Evolutionary conservation across 1,140 invertebrate species (phyloP).

Genomic region (Drosophila littoralis): DNA sequence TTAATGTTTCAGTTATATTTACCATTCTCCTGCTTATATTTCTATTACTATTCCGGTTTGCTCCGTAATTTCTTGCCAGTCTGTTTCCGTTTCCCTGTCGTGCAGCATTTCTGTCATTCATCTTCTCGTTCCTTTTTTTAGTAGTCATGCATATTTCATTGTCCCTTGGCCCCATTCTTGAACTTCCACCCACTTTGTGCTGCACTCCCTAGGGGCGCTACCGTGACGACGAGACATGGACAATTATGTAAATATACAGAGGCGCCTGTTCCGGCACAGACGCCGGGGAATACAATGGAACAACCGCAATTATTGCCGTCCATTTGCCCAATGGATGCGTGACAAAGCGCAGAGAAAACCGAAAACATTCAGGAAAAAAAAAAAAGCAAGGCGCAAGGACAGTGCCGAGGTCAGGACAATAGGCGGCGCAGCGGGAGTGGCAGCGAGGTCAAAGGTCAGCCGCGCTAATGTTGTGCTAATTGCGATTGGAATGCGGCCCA

Average conservation of each 20-base stretch:
- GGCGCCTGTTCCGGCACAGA: conserved; percentile 61
- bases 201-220: conserved; percentile 26
- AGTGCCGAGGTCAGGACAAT: conserved; percentile 53
- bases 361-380: conserved; percentile 26
- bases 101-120: neutral
- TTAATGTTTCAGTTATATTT: neutral
- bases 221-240: conserved; percentile 64
- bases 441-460: conserved; percentile 80
- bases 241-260: conserved; percentile 79
- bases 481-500: conserved; percentile 57
- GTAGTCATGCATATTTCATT: conserved; percentile 22
- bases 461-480: conserved; percentile 79
- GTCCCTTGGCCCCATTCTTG: conserved; percentile 1
- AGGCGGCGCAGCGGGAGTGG: conserved; percentile 62
- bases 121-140: conserved; percentile 5
- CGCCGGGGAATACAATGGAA: conserved; percentile 56
- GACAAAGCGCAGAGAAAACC: conserved; percentile 62
- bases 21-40: neutral
- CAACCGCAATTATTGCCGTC: conserved; percentile 77
- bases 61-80: conserved; percentile 2
- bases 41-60: neutral
- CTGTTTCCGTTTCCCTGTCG: conserved; percentile 1
- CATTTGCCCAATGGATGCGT: conserved; percentile 76
- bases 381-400: conserved; percentile 55
- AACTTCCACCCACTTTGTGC: conserved; percentile 2